These are phyloP conservation scores for Drosophila repletoides DNA, from an alignment of 1,140 invertebrate species.

Conservation along the genomic window DNA sequence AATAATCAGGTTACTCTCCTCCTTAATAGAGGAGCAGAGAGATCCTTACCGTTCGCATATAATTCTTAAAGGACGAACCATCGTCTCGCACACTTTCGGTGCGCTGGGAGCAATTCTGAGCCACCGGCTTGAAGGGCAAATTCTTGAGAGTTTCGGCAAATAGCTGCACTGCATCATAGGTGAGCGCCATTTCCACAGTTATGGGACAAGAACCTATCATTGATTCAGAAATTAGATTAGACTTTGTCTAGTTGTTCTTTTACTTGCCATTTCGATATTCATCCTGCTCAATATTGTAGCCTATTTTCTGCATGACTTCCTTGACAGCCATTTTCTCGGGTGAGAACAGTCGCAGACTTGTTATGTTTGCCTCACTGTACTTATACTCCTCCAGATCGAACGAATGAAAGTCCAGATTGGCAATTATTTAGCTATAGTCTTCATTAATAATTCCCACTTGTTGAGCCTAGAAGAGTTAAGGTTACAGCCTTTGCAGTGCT, in stretches of 20 bases:
- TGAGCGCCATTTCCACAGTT: conserved; percentile 88
- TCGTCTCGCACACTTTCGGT: conserved; percentile 72
- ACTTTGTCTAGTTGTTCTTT: not conserved
- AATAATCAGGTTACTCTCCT: conserved; percentile 54
- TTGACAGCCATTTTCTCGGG: conserved; percentile 80
- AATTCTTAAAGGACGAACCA: conserved; percentile 92
- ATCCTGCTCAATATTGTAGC: conserved; percentile 83
- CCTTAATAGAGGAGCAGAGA: too few species aligned
- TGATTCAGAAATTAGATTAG: too few species aligned
- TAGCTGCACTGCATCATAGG: conserved; percentile 90
- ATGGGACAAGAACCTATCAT: conserved; percentile 82
- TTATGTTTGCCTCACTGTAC: conserved; percentile 93
- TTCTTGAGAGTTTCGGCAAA: conserved; percentile 84
- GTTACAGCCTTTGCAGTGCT: not conserved
- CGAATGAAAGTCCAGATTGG: conserved; percentile 90
- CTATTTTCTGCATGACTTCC: conserved; percentile 63
- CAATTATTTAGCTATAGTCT: conserved; percentile 89
- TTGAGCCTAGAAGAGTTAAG: conserved; percentile 84
- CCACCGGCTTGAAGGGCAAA: conserved; percentile 55
- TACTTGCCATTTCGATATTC: conserved; percentile 73
- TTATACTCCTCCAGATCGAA: conserved; percentile 89
- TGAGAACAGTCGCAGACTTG: conserved; percentile 88
- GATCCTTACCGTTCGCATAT: conserved; percentile 85
- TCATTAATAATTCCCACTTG: conserved; percentile 94
- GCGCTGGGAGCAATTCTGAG: conserved; percentile 85